Evolutionary conservation across 2,113 vertebrate genomes (phyloP).

Genomic region (Kryptolebias marmoratus): DNA sequence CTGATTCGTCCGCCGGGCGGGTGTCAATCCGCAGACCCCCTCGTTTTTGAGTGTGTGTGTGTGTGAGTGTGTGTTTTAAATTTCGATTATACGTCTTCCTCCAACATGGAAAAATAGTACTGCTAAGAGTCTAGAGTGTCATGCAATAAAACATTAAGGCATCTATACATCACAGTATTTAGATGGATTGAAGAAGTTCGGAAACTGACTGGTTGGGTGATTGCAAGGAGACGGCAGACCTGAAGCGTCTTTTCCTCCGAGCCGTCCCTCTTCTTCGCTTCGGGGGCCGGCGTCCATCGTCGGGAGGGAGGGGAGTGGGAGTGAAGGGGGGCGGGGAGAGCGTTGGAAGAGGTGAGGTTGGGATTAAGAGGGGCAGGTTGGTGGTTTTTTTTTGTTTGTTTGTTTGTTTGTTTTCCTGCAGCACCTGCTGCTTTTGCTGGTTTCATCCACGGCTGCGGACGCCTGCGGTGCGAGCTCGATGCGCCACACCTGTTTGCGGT

Average conservation of each 20-base stretch:
- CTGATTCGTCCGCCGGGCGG: slow-evolving; percentile 76
- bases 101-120: slow-evolving; percentile 60
- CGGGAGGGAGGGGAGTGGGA: slow-evolving; percentile 25
- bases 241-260: slow-evolving; percentile 83
- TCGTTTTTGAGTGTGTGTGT: not conserved
- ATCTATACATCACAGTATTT: slow-evolving; percentile 99
- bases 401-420: slow-evolving; percentile 41
- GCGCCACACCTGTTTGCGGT: slow-evolving; percentile 45
- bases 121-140: slow-evolving; percentile 90
- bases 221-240: slow-evolving; percentile 77
- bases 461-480: slow-evolving; percentile 61
- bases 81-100: slow-evolving; percentile 74
- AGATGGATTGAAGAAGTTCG: slow-evolving; percentile 88
- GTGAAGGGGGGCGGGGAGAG: not conserved
- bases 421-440: slow-evolving; percentile 79
- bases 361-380: not conserved
- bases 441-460: slow-evolving; percentile 84
- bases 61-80: slow-evolving; percentile 51
- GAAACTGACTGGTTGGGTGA: slow-evolving; percentile 87
- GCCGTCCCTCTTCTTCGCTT: slow-evolving; percentile 80
- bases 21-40: slow-evolving; percentile 65
- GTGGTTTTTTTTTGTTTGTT: slow-evolving; percentile 14
- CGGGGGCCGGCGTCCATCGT: slow-evolving; percentile 73
- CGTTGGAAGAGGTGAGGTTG: slow-evolving; percentile 13
- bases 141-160: slow-evolving; percentile 99